Conservation (phyloP, 2,888 invertebrate species). For the Andrena chrysosceles region DNA sequence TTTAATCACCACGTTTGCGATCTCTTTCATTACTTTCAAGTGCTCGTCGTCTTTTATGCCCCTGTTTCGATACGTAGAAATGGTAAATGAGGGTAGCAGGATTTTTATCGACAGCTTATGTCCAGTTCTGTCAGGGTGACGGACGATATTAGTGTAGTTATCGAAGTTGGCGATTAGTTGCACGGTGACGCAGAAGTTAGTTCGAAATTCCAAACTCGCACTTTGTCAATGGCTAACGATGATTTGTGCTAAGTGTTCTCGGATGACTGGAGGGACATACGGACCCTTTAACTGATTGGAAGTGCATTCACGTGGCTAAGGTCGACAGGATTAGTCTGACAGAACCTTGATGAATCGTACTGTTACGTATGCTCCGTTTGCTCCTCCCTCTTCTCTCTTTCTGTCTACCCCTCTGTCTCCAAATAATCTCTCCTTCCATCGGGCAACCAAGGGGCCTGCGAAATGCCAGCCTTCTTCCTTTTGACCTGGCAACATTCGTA, state of each 20-base stretch:
- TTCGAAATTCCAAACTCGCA: conserved; percentile 33
- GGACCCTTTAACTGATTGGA: conserved; percentile 65
- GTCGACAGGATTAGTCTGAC: conserved; percentile 57
- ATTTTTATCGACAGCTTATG: neutral
- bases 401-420: conserved; percentile 25
- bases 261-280: conserved; percentile 46
- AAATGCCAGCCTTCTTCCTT: conserved; percentile 38
- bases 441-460: conserved; percentile 20
- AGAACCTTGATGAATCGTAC: conserved; percentile 61
- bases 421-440: conserved; percentile 44
- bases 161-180: conserved; percentile 44
- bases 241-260: conserved; percentile 55
- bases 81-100: neutral
- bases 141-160: conserved; percentile 42
- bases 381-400: conserved; percentile 30
- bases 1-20: conserved; percentile 44
- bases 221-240: conserved; percentile 54
- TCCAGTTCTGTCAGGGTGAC: neutral
- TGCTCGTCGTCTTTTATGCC: conserved; percentile 50
- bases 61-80: neutral
- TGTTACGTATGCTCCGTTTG: conserved; percentile 60
- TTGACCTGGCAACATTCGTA: conserved; percentile 56
- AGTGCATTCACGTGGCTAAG: conserved; percentile 61
- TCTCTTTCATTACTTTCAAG: conserved; percentile 59
- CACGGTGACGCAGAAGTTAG: conserved; percentile 21